Base-by-base conservation (phyloP, 2,113 vertebrate species). In the Chionodraco myersi region DNA sequence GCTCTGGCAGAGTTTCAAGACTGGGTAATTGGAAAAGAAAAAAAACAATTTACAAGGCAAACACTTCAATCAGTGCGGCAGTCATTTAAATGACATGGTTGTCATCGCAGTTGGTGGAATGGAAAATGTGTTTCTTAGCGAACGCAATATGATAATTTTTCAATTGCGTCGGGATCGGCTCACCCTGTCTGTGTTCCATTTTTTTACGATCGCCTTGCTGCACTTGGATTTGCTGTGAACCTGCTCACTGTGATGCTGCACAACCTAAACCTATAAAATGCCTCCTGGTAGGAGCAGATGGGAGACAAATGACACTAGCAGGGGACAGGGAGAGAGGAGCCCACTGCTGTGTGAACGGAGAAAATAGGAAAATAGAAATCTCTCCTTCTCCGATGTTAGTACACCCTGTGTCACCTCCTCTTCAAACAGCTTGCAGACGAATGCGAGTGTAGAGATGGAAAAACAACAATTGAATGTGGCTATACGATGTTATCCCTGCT, bases 241-340 rank as follows among this genome's bases (percentile, higher is more conserved):
- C 47, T 44, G 10, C 51, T 80, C 72, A 10, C 68, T 52, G 59
- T 72, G 65, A 49, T 26, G 56, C 53, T 21, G 14, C 61, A 57
- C n/a, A 26, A 45, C 16, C 68, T 61, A 58, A 62, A 54, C 30
- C 72, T 61, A 45, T 65, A n/a, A 76, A 72, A 75, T 26, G 34
- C 59, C 2, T 51, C 59, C 82, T 58, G 70, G 6, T 85, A 79
- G 59, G 49, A 84, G 51, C 80, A 87, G 82, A 88, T 82, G 88
- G 82, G 26, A 54, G 18, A 48, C 14, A 68, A 75, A n/a, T 47
- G 63, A 63, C 45, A 44, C 15, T 74, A 21, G 36, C 61, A 36
- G 52, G 30, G 77, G 12, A 58, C 47, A 16, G 62, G 54, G 48
- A 74, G 67, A 59, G 49, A 68, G 41, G 71, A 73, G 45, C 64